A percentile compares a stretch with the other conserved stretches of the same genome.
phyloP scores from a whole-genome alignment of 1,140 invertebrate genomes.

The Anthonomus grandis region DNA sequence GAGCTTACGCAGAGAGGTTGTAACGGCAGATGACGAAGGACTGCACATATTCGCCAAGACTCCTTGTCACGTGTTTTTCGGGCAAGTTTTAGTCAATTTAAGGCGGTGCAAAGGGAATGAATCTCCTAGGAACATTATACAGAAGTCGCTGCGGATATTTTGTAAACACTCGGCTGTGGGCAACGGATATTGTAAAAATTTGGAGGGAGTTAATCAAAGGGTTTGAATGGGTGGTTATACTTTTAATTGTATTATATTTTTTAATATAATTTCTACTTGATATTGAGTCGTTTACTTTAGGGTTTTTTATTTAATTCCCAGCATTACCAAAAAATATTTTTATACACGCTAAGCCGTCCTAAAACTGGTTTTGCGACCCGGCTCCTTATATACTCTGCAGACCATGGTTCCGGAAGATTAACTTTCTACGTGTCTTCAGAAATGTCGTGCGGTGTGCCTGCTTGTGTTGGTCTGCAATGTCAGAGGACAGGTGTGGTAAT shows the following conservation, averaged over 20 bases:
- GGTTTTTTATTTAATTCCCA: too few species aligned
- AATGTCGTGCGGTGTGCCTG: too few species aligned
- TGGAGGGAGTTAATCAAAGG: conserved; percentile 8
- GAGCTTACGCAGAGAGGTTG: conserved; percentile 33
- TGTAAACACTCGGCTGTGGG: conserved; percentile 19
- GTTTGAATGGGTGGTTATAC: background rate
- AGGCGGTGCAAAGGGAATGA: conserved; percentile 27
- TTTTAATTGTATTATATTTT: conserved; percentile 3
- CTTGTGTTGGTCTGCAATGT: too few species aligned
- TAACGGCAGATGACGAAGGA: conserved; percentile 43
- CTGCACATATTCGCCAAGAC: conserved; percentile 46
- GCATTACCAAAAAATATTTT: too few species aligned
- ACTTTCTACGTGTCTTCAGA: too few species aligned
- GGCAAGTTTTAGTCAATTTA: conserved; percentile 40
- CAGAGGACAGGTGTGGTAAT: too few species aligned
- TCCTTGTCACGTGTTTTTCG: conserved; percentile 48
- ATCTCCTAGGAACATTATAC: conserved; percentile 25
- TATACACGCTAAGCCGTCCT: background rate
- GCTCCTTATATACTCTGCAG: too few species aligned
- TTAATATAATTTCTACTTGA: background rate
- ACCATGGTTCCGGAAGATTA: too few species aligned
- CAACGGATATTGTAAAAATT: conserved; percentile 23
- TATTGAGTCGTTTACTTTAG: too few species aligned
- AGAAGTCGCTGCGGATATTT: conserved; percentile 26
- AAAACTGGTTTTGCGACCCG: too few species aligned